phyloP scores from a whole-genome alignment of 2,888 invertebrate genomes.

The Sthenelais limicola region DNA sequence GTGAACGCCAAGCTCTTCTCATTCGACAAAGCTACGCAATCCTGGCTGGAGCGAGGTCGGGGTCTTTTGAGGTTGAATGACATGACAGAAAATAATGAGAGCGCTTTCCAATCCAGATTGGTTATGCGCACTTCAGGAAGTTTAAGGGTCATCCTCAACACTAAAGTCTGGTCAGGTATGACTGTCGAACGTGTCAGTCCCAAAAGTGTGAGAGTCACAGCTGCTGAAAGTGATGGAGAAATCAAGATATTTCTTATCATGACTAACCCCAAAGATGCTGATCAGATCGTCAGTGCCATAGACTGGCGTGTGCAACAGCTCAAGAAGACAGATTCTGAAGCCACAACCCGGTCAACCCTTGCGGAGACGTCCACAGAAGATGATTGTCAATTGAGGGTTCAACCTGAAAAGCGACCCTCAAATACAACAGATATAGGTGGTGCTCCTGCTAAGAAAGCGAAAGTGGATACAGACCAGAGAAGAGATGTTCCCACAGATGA shows the following conservation, averaged over 20 bases:
- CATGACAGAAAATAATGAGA: constrained; percentile 73
- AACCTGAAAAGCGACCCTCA: no score
- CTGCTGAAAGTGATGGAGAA: constrained; percentile 76
- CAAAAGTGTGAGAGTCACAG: constrained; percentile 90
- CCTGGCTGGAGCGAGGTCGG: constrained; percentile 92
- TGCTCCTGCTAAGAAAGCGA: no score
- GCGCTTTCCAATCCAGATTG: constrained; percentile 80
- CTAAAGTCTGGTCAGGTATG: constrained; percentile 95
- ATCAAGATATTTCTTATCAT: constrained; percentile 90
- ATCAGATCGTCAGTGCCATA: constrained; percentile 78
- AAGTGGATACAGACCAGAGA: constrained; percentile 43
- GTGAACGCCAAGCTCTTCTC: constrained; percentile 85
- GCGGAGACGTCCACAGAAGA: neutral
- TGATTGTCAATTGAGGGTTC: no score
- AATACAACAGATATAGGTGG: no score
- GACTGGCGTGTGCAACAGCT: constrained; percentile 74
- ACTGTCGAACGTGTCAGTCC: constrained; percentile 88
- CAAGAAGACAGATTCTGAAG: constrained; percentile 35
- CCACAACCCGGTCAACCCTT: neutral
- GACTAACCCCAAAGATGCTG: constrained; percentile 82
- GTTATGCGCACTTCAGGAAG: constrained; percentile 91
- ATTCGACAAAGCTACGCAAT: constrained; percentile 81
- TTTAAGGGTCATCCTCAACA: constrained; percentile 90
- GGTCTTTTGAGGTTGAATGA: constrained; percentile 92
- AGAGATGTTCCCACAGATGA: constrained; percentile 47